phyloP scores from a whole-genome alignment of 2,797 vertebrate species.

The Coilia nasus region DNA sequence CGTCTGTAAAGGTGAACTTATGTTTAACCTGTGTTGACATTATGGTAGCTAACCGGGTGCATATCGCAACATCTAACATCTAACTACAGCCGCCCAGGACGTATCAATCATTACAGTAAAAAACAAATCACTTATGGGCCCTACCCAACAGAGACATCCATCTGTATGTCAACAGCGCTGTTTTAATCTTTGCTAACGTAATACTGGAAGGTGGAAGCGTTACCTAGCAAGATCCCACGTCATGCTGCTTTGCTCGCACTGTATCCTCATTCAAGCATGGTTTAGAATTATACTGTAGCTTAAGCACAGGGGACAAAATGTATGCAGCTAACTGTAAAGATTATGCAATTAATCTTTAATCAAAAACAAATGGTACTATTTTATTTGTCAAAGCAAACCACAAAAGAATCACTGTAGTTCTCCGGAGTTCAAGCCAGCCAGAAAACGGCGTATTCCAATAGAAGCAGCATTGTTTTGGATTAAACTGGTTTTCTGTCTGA shows the following conservation, averaged over 20 bases:
- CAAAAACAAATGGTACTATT: too few relatives aligned
- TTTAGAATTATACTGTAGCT: neutral
- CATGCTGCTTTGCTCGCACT: neutral
- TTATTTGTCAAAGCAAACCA: neutral
- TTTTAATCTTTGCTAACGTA: neutral
- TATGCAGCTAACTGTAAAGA: neutral
- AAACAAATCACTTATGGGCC: neutral
- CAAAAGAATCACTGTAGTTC: neutral
- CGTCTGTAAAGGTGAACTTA: neutral
- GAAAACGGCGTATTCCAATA: neutral
- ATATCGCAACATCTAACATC: neutral
- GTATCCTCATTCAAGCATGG: neutral
- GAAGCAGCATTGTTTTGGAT: neutral
- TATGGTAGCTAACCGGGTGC: neutral
- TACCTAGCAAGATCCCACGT: conserved; percentile 18
- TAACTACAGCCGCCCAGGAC: neutral
- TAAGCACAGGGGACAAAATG: neutral
- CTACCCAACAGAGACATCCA: neutral
- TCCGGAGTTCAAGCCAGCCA: neutral
- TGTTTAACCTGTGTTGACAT: neutral
- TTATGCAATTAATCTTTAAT: too few relatives aligned
- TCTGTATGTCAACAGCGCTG: neutral
- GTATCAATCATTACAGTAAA: neutral
- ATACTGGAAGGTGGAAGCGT: conserved; percentile 6
- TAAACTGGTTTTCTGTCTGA: neutral